A percentile compares a stretch with the other conserved stretches of the same genome.
Conservation (phyloP, 1,140 invertebrate species). For the Dreissena polymorpha region DNA sequence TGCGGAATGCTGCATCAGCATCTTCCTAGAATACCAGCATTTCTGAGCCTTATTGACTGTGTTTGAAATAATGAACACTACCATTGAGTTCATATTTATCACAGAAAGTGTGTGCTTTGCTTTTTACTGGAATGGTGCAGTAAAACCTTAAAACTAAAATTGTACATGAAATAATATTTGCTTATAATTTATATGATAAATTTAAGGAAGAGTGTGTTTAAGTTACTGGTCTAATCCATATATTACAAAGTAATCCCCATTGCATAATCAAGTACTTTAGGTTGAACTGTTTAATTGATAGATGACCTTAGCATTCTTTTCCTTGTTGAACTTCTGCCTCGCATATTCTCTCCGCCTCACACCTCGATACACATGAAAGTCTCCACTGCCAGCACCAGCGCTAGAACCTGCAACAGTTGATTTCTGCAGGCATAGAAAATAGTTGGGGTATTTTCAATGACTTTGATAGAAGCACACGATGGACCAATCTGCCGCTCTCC, state of each 20-base stretch:
- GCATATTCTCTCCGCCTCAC: conserved; percentile 96
- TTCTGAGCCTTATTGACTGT: not conserved
- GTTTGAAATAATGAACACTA: not conserved
- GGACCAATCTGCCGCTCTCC: too few relatives aligned
- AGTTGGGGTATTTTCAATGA: too few relatives aligned
- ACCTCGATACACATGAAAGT: conserved; percentile 99
- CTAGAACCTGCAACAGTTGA: conserved; percentile 84
- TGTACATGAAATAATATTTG: too few relatives aligned
- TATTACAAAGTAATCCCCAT: too few relatives aligned
- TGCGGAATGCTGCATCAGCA: conserved; percentile 90
- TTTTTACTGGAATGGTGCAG: not conserved
- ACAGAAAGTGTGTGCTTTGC: not conserved
- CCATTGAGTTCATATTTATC: not conserved
- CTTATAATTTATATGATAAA: too few relatives aligned
- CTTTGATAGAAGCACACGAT: too few relatives aligned
- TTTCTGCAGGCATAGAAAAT: too few relatives aligned
- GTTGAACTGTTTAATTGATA: too few relatives aligned
- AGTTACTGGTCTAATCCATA: too few relatives aligned
- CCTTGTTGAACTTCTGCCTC: conserved; percentile 94
- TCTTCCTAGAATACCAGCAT: conserved; percentile 82
- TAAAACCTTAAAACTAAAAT: not conserved
- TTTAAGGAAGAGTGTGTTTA: too few relatives aligned
- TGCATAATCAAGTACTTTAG: too few relatives aligned
- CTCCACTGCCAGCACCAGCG: conserved; percentile 98
- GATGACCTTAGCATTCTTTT: conserved; percentile 89